A percentile compares a stretch with the other conserved stretches of the same genome.
These are phyloP conservation scores for Apis mellifera DNA, from an alignment of 1,140 invertebrate genomes.

Conservation along the genomic window Amel_HAv3.1 CM009935.2:12417001-12417500, in stretches of 20 bases:
- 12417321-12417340: constrained; percentile 32
- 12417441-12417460: not conserved
- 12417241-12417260: not conserved
- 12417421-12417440: not conserved
- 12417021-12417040: too few relatives aligned
- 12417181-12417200: not conserved
- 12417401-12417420: too few relatives aligned
- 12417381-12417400: not conserved
- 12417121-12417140: not conserved
- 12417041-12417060: too few relatives aligned
- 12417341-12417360: constrained; percentile 33
- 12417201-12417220: not conserved
- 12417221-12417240: not conserved
- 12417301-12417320: constrained; percentile 26
- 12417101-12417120: not conserved
- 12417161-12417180: not conserved
- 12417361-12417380: constrained; percentile 2
- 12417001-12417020: too few relatives aligned
- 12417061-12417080: too few relatives aligned
- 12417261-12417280: constrained; percentile 15
- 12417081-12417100: not conserved
- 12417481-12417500: not conserved
- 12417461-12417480: constrained; percentile 30
- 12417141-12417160: not conserved
- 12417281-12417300: constrained; percentile 9